phyloP scores from a whole-genome alignment of 2,113 vertebrate species.

The Heliornis fulica region DNA sequence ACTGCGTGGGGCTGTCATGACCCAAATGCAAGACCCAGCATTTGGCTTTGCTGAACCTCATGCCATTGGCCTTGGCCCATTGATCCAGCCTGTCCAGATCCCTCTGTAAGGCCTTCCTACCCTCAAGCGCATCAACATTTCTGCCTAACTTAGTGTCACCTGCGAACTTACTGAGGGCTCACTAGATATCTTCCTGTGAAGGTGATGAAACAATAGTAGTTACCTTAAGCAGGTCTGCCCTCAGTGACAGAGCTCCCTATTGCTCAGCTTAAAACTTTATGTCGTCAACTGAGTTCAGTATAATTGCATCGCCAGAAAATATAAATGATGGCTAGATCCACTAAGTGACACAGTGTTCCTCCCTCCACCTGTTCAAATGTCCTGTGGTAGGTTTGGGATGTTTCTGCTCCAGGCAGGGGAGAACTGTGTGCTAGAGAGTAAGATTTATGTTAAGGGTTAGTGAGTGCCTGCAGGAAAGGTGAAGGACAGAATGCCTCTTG shows the following conservation, averaged over 20 bases:
- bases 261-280: background rate
- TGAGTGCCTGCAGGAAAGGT: background rate
- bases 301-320: background rate
- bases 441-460: background rate
- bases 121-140: too few relatives aligned
- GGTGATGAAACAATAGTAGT: background rate
- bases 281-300: background rate
- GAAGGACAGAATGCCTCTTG: background rate
- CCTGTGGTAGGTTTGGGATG: fast-evolving
- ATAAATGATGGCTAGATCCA: background rate
- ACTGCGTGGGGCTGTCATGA: too few relatives aligned
- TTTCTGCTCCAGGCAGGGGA: background rate
- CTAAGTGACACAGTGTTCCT: background rate
- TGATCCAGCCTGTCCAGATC: too few relatives aligned
- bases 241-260: background rate
- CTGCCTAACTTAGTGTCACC: too few relatives aligned
- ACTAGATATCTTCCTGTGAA: background rate
- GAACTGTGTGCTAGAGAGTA: background rate
- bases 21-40: too few relatives aligned
- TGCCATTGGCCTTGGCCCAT: too few relatives aligned
- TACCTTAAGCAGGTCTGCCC: background rate
- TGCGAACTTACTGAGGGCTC: too few relatives aligned
- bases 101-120: too few relatives aligned
- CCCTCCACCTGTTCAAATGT: background rate
- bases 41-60: too few relatives aligned